Base-by-base conservation (phyloP, 2,888 invertebrate genomes). In the Tinea pellionella region DNA sequence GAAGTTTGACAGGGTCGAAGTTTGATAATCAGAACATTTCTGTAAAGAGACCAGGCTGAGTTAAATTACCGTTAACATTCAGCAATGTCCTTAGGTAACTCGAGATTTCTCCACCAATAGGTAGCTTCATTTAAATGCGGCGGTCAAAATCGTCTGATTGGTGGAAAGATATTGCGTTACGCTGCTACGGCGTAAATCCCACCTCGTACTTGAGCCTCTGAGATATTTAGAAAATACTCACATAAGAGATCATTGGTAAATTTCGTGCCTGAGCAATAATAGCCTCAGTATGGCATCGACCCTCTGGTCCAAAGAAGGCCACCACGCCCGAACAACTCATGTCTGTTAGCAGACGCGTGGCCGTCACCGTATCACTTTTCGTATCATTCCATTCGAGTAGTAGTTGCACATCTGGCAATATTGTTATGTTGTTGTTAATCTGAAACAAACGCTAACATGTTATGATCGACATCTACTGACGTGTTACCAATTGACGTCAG, bases 231-330 rank as follows among this genome's bases (percentile, higher is more conserved):
- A 24, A 8, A 16, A 15, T 57, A 57, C 97, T 94, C 86, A 98
- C 98, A 84, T 97, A 97, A 75, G 97, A 96, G 79, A 98, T 95
- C 96, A 98, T 97, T 62, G 98, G 97, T 73, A 97, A 91, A 88
- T 98, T 97, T 77, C 95, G 92, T 55, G 97, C 94, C 74, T 97
- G 96, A 19, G 98, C 94, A 60, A 98, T 93, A 69, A 96, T 95
- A 60, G 98, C 97, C 80, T 98, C 98, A n/a, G 96, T 96, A 72
- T 93, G 91, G 83, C 98, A 98, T 59, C 93, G 92, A 62, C 96
- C 96, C 84, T 98, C 98, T 1, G 98, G 97, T 2, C 98, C 98
- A 77, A 98, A 96, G 89, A 98, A 96, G 59, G 95, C 97, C 32
- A 94, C 92, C 61, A 96, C 95, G 59, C 95, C 94, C 61, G 93